Percentiles rank a stretch among this genome's conserved stretches.
phyloP scores from a whole-genome alignment of 2,888 invertebrate genomes.

The Apamea monoglypha region DNA sequence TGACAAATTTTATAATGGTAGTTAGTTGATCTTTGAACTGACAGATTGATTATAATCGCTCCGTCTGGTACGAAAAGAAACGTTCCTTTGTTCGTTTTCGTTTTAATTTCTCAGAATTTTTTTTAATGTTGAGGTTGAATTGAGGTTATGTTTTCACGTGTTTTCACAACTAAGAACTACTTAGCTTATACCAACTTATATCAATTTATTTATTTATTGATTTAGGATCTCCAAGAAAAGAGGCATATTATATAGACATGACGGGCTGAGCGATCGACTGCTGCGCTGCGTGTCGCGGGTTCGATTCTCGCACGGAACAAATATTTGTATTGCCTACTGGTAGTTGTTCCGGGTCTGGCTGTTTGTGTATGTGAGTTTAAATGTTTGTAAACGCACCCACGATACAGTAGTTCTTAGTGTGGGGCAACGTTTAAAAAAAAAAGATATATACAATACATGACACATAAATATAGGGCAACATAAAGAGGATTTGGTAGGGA shows the following conservation, averaged over 20 bases:
- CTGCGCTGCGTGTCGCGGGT: no score
- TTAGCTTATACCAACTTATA: background rate
- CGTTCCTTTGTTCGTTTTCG: conserved; percentile 48
- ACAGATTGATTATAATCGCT: conserved; percentile 63
- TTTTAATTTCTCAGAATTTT: conserved; percentile 26
- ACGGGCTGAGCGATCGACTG: no score
- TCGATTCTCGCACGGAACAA: no score
- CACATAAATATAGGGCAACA: background rate
- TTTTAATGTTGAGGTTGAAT: conserved; percentile 33
- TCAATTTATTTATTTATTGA: background rate
- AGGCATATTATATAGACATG: background rate
- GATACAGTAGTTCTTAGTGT: no score
- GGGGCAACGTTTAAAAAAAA: no score
- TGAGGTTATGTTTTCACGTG: conserved; percentile 7
- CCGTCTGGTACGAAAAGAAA: conserved; percentile 50
- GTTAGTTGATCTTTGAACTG: conserved; percentile 60
- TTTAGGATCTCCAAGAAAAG: background rate
- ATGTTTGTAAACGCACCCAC: no score
- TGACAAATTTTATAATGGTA: conserved; percentile 68
- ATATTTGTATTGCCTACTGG: no score
- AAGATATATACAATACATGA: background rate
- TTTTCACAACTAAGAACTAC: background rate
- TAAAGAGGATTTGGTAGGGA: background rate
- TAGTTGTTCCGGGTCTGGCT: no score
- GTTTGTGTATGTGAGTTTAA: no score